Evolutionary conservation across 2,797 vertebrate species (phyloP).

Genomic region (Pipistrellus pipistrellus): DNA sequence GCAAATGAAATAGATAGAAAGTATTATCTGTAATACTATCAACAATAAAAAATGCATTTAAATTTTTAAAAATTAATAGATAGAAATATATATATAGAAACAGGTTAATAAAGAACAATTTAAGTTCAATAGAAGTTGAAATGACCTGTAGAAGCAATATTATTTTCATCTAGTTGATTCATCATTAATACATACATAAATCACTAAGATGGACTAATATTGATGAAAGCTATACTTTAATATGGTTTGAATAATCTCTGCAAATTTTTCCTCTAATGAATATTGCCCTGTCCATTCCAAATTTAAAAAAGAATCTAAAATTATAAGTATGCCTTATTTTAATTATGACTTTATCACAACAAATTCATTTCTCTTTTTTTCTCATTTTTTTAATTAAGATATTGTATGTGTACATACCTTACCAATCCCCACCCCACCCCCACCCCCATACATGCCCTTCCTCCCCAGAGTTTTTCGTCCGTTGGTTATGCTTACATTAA

Average conservation of each 20-base stretch:
- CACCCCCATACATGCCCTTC: too few species aligned
- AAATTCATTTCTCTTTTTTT: constrained; percentile 34
- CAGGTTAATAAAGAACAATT: background rate
- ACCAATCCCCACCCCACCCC: too few species aligned
- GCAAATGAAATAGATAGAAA: background rate
- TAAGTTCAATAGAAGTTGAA: constrained; percentile 14
- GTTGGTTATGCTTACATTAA: too few species aligned
- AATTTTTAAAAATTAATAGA: too few species aligned
- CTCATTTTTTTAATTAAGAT: too few species aligned
- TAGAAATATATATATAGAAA: background rate
- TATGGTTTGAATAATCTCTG: background rate
- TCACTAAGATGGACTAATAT: background rate
- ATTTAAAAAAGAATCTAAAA: constrained; percentile 62
- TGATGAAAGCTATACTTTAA: constrained; percentile 76
- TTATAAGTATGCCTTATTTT: constrained; percentile 58
- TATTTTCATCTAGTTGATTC: constrained; percentile 17
- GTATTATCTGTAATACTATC: too few species aligned
- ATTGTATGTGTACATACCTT: too few species aligned
- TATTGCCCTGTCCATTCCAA: background rate
- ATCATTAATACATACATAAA: constrained; percentile 36
- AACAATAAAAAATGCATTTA: too few species aligned
- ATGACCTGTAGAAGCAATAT: constrained; percentile 22
- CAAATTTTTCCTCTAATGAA: constrained; percentile 73
- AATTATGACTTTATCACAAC: constrained; percentile 69
- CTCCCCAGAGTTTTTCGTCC: too few species aligned